phyloP scores from a whole-genome alignment of 2,888 invertebrate species.

The Drosophila mulleri region DNA sequence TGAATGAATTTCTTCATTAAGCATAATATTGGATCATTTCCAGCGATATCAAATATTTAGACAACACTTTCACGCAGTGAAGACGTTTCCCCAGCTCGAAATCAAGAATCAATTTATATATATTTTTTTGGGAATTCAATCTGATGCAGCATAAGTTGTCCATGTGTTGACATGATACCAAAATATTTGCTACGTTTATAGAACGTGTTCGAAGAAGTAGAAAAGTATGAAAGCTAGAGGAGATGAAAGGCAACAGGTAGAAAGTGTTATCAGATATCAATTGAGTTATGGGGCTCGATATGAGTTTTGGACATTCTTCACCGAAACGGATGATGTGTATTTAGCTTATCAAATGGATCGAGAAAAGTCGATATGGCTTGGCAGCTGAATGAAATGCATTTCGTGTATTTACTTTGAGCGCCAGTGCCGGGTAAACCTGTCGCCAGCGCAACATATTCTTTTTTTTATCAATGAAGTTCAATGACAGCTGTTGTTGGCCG shows the following conservation, averaged over 20 bases:
- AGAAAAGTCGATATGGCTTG: constrained; percentile 36
- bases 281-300: constrained; percentile 38
- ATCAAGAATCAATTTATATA: constrained; percentile 32
- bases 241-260: constrained; percentile 50
- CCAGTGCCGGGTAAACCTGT: constrained; percentile 34
- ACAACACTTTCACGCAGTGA: constrained; percentile 65
- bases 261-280: constrained; percentile 57
- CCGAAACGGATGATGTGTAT: constrained; percentile 36
- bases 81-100: constrained; percentile 61
- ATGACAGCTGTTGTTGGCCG: constrained; percentile 68
- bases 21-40: constrained; percentile 59
- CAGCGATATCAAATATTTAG: constrained; percentile 62
- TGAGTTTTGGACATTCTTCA: constrained; percentile 17
- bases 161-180: constrained; percentile 57
- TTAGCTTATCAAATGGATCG: constrained; percentile 71
- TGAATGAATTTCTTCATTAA: constrained; percentile 57
- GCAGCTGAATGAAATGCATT: constrained; percentile 22
- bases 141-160: constrained; percentile 15
- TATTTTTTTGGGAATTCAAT: constrained; percentile 5
- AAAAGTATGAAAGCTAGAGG: neutral
- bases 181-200: constrained; percentile 66
- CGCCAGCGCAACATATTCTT: constrained; percentile 27
- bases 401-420: constrained; percentile 27
- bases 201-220: constrained; percentile 28
- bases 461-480: constrained; percentile 78